Evolutionary conservation across 1,140 invertebrate species (phyloP).

Genomic region (Acyrthosiphon pisum): DNA sequence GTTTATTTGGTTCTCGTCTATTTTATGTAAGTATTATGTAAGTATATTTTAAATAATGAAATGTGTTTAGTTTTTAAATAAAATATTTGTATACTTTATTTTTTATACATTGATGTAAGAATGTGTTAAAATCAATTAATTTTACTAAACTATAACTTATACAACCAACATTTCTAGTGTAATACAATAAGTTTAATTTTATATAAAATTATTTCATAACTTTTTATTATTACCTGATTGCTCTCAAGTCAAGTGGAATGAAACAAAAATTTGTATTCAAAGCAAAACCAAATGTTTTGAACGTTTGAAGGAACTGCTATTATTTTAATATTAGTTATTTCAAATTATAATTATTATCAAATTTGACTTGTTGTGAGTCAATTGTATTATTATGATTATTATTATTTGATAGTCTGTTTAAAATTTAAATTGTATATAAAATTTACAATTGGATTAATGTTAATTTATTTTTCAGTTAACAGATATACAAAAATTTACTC

Average conservation of each 20-base stretch:
- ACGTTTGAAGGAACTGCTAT: not conserved
- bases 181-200: not conserved
- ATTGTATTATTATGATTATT: not conserved
- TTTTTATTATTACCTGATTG: not conserved
- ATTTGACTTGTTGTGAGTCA: not conserved
- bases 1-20: not conserved
- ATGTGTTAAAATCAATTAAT: not conserved
- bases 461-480: not conserved
- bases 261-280: not conserved
- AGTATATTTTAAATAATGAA: conserved; percentile 12
- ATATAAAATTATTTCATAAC: not conserved
- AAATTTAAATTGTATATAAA: not conserved
- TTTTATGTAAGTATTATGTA: conserved; percentile 18
- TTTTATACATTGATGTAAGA: not conserved
- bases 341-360: not conserved
- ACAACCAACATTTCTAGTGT: not conserved
- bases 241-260: not conserved
- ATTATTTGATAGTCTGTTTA: not conserved
- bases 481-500: not conserved
- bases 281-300: not conserved
- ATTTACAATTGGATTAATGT: not conserved
- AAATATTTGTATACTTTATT: not conserved
- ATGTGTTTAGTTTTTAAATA: not conserved
- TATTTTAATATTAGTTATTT: not conserved
- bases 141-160: not conserved